phyloP scores from a whole-genome alignment of 2,113 vertebrate species.

The Takifugu flavidus region DNA sequence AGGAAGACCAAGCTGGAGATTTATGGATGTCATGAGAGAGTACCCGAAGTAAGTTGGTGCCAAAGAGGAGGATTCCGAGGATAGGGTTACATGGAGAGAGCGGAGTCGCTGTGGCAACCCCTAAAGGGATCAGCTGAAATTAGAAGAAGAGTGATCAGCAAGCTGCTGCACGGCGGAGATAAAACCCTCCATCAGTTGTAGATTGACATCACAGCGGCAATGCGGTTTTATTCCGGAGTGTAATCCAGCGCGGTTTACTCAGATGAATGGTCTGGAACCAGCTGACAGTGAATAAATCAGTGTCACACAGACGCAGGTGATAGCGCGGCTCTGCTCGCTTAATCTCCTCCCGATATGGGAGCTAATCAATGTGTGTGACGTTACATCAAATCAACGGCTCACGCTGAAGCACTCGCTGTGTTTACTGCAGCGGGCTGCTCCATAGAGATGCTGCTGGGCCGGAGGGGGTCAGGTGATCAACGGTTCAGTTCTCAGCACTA shows the following conservation, averaged over 20 bases:
- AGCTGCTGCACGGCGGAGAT: neutral
- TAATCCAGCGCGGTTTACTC: neutral
- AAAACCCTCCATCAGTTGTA: neutral
- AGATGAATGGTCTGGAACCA: neutral
- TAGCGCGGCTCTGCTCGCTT: conserved; percentile 35
- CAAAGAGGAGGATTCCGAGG: no score
- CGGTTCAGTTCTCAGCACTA: conserved; percentile 20
- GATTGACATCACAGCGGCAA: neutral
- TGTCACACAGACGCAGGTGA: conserved; percentile 46
- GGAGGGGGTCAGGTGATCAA: conserved; percentile 28
- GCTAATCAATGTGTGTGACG: conserved; percentile 41
- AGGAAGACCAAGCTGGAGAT: no score
- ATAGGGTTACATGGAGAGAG: no score
- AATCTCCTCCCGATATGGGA: conserved; percentile 43
- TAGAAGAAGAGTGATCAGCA: no score
- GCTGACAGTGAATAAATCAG: conserved; percentile 33
- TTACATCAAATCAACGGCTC: conserved; percentile 63
- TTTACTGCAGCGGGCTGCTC: conserved; percentile 23
- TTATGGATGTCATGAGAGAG: no score
- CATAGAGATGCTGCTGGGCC: conserved; percentile 26
- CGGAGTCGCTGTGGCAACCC: no score
- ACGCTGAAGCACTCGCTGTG: conserved; percentile 28
- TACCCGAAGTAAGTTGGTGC: no score
- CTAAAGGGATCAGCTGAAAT: no score
- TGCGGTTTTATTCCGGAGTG: neutral